Evolutionary conservation across 37 sponge, comb jelly and placozoan genomes (phyloP).

Genomic region (Agelas oroides): DNA sequence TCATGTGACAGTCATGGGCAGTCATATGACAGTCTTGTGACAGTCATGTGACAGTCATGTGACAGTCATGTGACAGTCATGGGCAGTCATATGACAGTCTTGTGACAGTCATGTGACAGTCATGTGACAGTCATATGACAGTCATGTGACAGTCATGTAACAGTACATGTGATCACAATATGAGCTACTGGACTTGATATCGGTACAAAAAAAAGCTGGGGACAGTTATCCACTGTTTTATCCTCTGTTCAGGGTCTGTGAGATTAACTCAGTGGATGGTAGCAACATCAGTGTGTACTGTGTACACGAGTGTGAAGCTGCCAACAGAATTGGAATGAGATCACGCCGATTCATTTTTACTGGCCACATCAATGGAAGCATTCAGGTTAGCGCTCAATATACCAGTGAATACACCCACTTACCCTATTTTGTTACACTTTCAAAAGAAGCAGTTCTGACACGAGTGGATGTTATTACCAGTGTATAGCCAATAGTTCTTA

Average conservation of each 20-base stretch:
- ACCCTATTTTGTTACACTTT: too few species aligned
- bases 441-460: too few species aligned
- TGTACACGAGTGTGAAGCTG: constrained; percentile 97
- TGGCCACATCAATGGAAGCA: constrained; percentile 89
- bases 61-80: not conserved
- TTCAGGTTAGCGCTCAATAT: constrained; percentile 85
- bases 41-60: not conserved
- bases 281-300: constrained; percentile 88
- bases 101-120: too few species aligned
- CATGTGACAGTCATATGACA: too few species aligned
- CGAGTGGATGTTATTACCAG: not conserved
- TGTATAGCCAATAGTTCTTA: not conserved
- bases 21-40: too few species aligned
- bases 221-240: too few species aligned
- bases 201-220: too few species aligned
- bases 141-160: too few species aligned
- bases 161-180: not conserved
- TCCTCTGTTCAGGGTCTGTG: constrained; percentile 88
- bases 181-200: too few species aligned
- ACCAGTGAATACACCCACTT: too few species aligned
- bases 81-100: too few species aligned
- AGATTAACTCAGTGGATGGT: constrained; percentile 90
- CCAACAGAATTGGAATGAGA: constrained; percentile 83
- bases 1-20: too few species aligned
- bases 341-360: constrained; percentile 92